Base-by-base conservation (phyloP, 1,140 invertebrate genomes). In the Bombus superbus region DNA sequence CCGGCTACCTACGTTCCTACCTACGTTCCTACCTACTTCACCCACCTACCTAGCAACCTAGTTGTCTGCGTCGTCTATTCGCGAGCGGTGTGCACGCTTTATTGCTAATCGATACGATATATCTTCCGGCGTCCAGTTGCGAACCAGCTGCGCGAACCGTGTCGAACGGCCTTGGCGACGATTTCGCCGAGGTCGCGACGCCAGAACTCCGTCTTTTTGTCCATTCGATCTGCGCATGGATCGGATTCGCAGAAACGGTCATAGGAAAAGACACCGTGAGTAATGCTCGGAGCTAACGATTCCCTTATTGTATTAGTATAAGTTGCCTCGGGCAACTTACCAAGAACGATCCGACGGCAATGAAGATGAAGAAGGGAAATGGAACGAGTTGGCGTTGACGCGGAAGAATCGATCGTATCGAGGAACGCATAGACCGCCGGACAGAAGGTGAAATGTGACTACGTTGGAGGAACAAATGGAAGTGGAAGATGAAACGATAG, bases 101-200 rank as follows among this genome's bases (percentile, higher is more conserved):
- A 93, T 93, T 89, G 92, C 87, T 88, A 88, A 90, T 92, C 86
- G 86, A 88, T 88, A 92, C 90, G 89, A 92, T 92, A 92, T 92
- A 91, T 93, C 92, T 93, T 93, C 88, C 77, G 47, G 47, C 72
- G 47, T 44, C 13, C 44, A 28, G 64, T 87, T 87, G 82, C 81
- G 82, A 80, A 68, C 91, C 80, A 85, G 62, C 53, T 42, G 42
- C 40, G 75, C 62, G 77, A 57, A 77, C 75, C 89, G 78, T 83
- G 79, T 76, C 68, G 86, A 85, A 85, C 92, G 92, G 89, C 93
- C 93, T 95, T 94, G 92, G 89, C 28, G 86, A 93, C 87, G 88
- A 92, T 93, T 94, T 93, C 83, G 89, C 81, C 93, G 92, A 94
- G 92, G 93, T 92, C 92, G 86, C 64, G 53, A 64, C 38, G 62